Percentiles rank a stretch among this genome's conserved stretches.
phyloP scores from a whole-genome alignment of 53 echinoderm and acorn worm species.

The Hippasteria phrygiana region DNA sequence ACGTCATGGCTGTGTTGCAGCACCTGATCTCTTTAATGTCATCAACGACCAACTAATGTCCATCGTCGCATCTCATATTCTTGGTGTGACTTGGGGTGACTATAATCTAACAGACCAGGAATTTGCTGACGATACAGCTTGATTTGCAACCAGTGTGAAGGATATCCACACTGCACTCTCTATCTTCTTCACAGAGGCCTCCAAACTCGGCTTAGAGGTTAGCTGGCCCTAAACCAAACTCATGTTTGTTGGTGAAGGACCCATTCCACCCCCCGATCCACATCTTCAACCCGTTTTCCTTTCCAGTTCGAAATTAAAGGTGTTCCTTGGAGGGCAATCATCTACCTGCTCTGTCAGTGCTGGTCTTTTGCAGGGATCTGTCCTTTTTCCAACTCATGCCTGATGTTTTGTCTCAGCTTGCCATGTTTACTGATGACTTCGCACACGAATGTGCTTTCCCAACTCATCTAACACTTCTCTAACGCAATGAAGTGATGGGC shows the following conservation, averaged over 20 bases:
- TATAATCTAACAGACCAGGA: neutral
- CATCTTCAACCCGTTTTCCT: neutral
- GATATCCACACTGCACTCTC: neutral
- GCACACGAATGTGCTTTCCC: no score
- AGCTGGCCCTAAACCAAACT: neutral
- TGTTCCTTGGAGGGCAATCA: no score
- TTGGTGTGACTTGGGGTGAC: no score
- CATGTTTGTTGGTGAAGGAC: neutral
- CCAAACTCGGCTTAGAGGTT: neutral
- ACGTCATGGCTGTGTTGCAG: neutral
- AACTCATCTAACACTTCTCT: no score
- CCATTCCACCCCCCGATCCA: neutral
- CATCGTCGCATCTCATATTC: neutral
- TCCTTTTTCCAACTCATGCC: no score
- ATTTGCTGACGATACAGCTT: neutral
- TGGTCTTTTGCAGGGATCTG: no score
- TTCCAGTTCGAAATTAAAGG: no score
- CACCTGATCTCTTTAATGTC: neutral
- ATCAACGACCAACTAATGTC: neutral
- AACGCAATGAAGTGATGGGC: no score
- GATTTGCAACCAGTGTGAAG: neutral
- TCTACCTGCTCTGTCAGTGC: no score
- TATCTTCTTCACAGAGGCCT: neutral
- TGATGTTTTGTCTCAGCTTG: no score
- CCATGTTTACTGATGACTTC: no score